phyloP scores from a whole-genome alignment of 2,113 vertebrate species.

The Archilochus colubris region DNA sequence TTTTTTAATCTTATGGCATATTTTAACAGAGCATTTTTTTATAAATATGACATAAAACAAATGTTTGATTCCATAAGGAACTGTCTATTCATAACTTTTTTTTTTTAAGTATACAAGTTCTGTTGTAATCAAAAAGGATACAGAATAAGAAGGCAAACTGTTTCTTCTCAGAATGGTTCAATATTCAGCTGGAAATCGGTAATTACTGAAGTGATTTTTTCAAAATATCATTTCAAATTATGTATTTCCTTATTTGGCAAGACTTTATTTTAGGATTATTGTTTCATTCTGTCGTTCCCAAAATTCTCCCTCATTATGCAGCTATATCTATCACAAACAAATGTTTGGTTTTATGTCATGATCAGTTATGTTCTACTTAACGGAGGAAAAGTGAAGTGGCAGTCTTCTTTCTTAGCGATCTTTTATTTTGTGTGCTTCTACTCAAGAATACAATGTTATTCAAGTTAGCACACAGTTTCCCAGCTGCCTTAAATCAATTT shows the following conservation, averaged over 20 bases:
- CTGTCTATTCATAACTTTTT: not conserved
- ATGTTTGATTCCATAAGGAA: not conserved
- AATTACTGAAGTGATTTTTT: not conserved
- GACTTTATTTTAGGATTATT: not conserved
- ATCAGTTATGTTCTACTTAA: not conserved
- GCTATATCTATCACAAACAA: not conserved
- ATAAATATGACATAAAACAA: not conserved
- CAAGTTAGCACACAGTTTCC: not conserved
- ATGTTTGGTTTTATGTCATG: not conserved
- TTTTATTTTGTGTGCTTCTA: not conserved
- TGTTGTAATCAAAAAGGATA: not conserved
- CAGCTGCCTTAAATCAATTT: slow-evolving; percentile 3
- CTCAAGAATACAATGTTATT: not conserved
- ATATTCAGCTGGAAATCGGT: not conserved
- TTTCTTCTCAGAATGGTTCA: not conserved
- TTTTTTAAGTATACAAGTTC: not conserved
- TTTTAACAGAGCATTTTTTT: not conserved
- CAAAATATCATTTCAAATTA: not conserved
- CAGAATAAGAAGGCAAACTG: not conserved
- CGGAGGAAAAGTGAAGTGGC: not conserved
- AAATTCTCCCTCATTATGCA: not conserved
- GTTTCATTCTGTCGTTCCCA: not conserved
- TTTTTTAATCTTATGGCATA: not conserved
- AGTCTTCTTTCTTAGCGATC: not conserved
- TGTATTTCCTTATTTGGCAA: not conserved